Base-by-base conservation (phyloP, 2,113 vertebrate species). In the Gambusia affinis region DNA sequence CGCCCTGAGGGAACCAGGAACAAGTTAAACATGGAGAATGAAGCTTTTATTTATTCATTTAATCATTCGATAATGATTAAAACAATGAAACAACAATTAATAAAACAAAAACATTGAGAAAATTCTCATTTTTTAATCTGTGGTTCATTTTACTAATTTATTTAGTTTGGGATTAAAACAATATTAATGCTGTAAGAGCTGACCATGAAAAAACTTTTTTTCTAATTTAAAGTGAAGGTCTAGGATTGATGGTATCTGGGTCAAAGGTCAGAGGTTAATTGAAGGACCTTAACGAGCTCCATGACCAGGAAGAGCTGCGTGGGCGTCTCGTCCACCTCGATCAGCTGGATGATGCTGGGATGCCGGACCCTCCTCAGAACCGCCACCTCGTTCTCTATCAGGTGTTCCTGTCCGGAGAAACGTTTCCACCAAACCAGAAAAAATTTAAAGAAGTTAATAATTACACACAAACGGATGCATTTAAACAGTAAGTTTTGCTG, bases 351-450 rank as follows among this genome's bases (percentile, higher is more conserved):
- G 91, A 99, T 99, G 86, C 98, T 99, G 0, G 98, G 98, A 72
- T 99, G 98, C 57, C 96, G 96, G 71, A 99, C 97, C 30, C 89
- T 91, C 29, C 97, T 95, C 84, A 99, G 92, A 47, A 99, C 97
- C 0, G 96, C 96, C 80, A 99, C 98, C 80, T 99, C 98, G 3
- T 98, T 99, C 86, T 98, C 98, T 68, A 99, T 99, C 88, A 99
- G 93, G 80, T 99, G 98, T 6, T 99, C 98, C 98, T 99, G 88
- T 63, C 47, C 35, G 51, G 67, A 74, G 31, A 37, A n/a, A 79
- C 44, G 60, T 7, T 72, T n/a, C 6, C 33, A 8, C 33, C 33
- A 31, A 42, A 12, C 4, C 14, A 5, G 14, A 47, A 47, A 19
- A 17, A 0, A 5, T 1, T 39, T 47, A 7, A 19, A 47, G 19